Percentiles rank a stretch among this genome's conserved stretches.
Conservation (phyloP, 1,140 invertebrate genomes). For the Drosophila rufa region DNA sequence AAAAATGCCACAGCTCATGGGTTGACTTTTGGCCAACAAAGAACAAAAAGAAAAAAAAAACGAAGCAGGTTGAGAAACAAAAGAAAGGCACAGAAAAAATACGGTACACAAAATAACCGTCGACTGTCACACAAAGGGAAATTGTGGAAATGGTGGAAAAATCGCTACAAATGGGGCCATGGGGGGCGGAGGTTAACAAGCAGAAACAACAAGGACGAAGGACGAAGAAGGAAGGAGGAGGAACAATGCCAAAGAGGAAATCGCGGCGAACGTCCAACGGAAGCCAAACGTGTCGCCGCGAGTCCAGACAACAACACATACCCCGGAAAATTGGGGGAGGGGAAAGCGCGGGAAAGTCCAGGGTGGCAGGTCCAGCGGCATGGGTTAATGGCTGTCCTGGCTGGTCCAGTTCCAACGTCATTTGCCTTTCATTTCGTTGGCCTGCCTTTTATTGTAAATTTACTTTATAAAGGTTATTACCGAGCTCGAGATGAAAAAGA, state of each 20-base stretch:
- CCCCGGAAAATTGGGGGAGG: conserved; percentile 8
- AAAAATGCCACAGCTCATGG: conserved; percentile 84
- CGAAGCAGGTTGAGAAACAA: neutral
- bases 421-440: conserved; percentile 61
- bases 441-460: conserved; percentile 79
- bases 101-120: conserved; percentile 48
- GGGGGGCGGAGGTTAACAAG: conserved; percentile 15
- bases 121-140: conserved; percentile 54
- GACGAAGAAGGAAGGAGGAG: neutral
- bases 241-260: conserved; percentile 60
- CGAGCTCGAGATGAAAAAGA: conserved; percentile 32
- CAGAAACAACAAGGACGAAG: conserved; percentile 4
- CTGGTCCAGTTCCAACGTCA: conserved; percentile 27
- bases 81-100: conserved; percentile 34
- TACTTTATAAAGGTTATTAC: conserved; percentile 83
- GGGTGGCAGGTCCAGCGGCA: neutral
- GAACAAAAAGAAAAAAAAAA: conserved; percentile 51
- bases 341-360: conserved; percentile 23
- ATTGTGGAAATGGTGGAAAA: conserved; percentile 14
- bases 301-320: conserved; percentile 52
- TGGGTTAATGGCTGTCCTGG: conserved; percentile 34
- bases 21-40: conserved; percentile 83
- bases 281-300: conserved; percentile 77
- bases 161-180: conserved; percentile 5
- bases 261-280: conserved; percentile 77